A percentile compares a stretch with the other conserved stretches of the same genome.
Evolutionary conservation across 2,797 vertebrate species (phyloP).

Genomic region (Sebastes trivittatus): DNA sequence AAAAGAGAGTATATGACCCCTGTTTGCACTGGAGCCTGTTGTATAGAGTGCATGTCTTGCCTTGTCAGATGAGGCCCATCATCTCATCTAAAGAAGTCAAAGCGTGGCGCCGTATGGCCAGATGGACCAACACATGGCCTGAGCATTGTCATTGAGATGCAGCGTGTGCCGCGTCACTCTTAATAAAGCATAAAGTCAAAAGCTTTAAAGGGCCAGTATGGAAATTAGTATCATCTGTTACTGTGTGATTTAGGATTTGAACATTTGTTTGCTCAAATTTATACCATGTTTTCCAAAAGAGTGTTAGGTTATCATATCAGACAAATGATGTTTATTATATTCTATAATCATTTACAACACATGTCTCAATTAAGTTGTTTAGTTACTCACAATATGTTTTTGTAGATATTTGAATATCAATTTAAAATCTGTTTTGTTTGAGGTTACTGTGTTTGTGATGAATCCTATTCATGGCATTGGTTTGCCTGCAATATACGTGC

Average conservation of each 20-base stretch:
- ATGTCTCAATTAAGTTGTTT: neutral
- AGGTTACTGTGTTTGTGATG: neutral
- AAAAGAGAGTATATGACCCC: constrained; percentile 12
- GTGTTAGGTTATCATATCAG: neutral
- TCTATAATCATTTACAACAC: neutral
- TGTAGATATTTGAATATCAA: neutral
- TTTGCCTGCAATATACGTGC: neutral
- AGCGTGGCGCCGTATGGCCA: constrained; percentile 32
- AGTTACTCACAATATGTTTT: neutral
- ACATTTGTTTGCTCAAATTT: constrained; percentile 19
- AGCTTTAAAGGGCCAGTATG: constrained; percentile 26
- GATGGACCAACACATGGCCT: constrained; percentile 75
- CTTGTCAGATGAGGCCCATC: constrained; percentile 43
- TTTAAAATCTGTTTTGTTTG: neutral
- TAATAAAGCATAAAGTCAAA: constrained; percentile 47
- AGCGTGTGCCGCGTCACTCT: constrained; percentile 42
- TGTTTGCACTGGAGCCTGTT: constrained; percentile 37
- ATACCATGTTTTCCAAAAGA: neutral
- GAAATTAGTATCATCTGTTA: constrained; percentile 46
- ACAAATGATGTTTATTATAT: neutral
- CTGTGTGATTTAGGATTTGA: constrained; percentile 2
- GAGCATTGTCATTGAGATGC: constrained; percentile 76
- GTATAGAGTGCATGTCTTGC: neutral
- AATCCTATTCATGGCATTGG: neutral
- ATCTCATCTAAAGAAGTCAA: constrained; percentile 50